Evolutionary conservation across 2,113 vertebrate species (phyloP), one percentile per base, ranked within the genome.

Genomic region (Paratilapia polleni): DNA sequence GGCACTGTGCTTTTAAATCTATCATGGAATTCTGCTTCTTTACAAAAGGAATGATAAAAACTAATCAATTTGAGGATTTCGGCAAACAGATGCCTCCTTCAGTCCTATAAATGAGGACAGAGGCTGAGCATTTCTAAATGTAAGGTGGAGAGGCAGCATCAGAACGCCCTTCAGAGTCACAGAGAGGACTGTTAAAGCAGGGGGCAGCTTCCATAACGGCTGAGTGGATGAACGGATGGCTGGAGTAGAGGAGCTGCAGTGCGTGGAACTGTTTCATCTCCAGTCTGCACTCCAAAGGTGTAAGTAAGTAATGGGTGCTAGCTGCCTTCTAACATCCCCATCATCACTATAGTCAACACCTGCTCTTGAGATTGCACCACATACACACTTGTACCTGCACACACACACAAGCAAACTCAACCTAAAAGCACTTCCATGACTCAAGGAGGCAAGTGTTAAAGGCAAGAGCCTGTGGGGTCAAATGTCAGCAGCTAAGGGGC

Each of bases 251-350:
- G 78, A 66, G 64, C 58, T 43, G 11, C 28, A 19, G 77, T 58
- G 80, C 57, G 47, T 70, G 76, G 83, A 91, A 86, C 90, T 89
- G 91, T 93, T 91, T 87, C 89, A 89, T 89, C 86, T 82, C 59
- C 64, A 77, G 61, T 54, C 80, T 60, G 57, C 58, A 34, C 79
- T 86, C 85, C 68, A 34, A 83, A 89, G 90, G 89, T 92, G 91
- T 82, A 81, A 88, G 87, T 89, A 78, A 80, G 85, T 94, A 92
- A 93, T 94, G 92, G 90, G 76, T 90, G 90, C 83, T 41, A 84
- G 85, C 86, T 88, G 87, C 78, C 75, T 90, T 88, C 73, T 81
- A 90, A 87, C 81, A 84, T 93, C 43, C 83, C 88, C 89, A 89
- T 89, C 93, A 92, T 88, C 78, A 3, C 83, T 36, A 8, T 10